Evolutionary conservation across 35 echinoderm and acorn worm genomes (phyloP), one percentile per base, ranked within the genome.

Genomic region (Eucidaris tribuloides): DNA sequence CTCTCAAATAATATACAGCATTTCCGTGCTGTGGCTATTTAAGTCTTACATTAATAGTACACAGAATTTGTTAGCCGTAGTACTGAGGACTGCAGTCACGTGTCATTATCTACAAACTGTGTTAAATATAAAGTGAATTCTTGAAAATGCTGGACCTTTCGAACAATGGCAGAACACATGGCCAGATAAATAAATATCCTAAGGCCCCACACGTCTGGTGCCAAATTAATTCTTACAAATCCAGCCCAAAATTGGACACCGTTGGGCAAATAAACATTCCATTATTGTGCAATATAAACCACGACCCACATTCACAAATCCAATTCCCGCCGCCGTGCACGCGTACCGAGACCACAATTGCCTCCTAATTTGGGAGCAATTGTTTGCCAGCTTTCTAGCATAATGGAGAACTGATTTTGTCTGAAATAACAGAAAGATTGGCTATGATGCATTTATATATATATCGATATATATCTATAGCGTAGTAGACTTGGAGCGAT

Each of bases 351-450:
- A 74, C 68, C 68, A 74, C 68, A 74, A 74, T 74, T 74, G 68
- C 35, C 23, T 36, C 35, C 15, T 74, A 74, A 74, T 74, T 40
- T 42, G 5, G 34, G 41, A 44, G 34, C 68, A 40, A 74, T 74
- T 38, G 68, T 74, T 38, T 44, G 68, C 35, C 68, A 40, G 68
- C 68, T 74, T 44, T 24, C 68, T 24, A 44, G 38, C 68, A 74
- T 74, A 74, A 74, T 74, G 35, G 41, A 33, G 41, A 25, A 44
- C 35, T 36, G 37, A 74, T 74, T 74, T 43, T 74, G 68, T 74
- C 68, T 74, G 68, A 74, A 74, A 74, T 74, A 74, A 74, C 68
- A 74, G 15, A 33, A 27, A 74, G 44, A 74, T 74, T 74, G 68
- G 34, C 68, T 42, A 31, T 74, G 68, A 74, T 74, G 68, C 68